Evolutionary conservation across 2,113 vertebrate genomes (phyloP), one percentile per base, ranked within the genome.

Genomic region (Rhabdornis inornatus): DNA sequence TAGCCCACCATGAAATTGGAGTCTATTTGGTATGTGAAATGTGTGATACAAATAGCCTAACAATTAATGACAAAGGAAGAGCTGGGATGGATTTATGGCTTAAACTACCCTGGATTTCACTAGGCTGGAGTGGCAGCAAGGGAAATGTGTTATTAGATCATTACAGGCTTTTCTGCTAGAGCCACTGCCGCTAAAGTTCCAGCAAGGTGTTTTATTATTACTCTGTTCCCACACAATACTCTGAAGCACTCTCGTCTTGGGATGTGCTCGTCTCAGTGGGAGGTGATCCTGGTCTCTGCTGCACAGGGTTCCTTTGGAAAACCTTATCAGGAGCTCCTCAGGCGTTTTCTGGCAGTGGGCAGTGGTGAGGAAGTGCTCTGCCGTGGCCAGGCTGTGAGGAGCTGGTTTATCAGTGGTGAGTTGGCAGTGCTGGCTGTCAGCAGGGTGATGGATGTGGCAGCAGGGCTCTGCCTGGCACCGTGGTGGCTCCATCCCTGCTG

Each of bases 1-100:
- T 94, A 96, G 90, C 92, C 92, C 91, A 96, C 95, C 95, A 92
- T 96, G 97, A 98, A 98, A 96, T 97, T 96, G 93, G 95, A 97
- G 92, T 95, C 83, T 95, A 35, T 94, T 97, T 95, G 89, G 93
- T 92, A 94, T 97, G 77, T 96, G 91, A 96, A 97, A 92, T 31
- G 22, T 78, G 78, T 86, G 90, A 77, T 94, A 92, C 92, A 96
- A 96, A 97, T 97, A 97, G 86, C 89, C 92, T 95, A 66, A 89
- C 86, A 95, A 93, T 95, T 95, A 96, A 95, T 81, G 85, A 92
- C 83, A 91, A 78, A 90, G 59, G 64, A 77, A 89, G 82, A 92
- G 74, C 92, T 68, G 80, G 77, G 57, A 68, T 65, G 76, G 83
- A 91, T 95, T 96, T 92, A 89, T 81, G 76, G 76, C 95, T 96